These are phyloP conservation scores for Molothrus ater DNA, from an alignment of 2,797 vertebrate species.

Conservation along the genomic window DNA sequence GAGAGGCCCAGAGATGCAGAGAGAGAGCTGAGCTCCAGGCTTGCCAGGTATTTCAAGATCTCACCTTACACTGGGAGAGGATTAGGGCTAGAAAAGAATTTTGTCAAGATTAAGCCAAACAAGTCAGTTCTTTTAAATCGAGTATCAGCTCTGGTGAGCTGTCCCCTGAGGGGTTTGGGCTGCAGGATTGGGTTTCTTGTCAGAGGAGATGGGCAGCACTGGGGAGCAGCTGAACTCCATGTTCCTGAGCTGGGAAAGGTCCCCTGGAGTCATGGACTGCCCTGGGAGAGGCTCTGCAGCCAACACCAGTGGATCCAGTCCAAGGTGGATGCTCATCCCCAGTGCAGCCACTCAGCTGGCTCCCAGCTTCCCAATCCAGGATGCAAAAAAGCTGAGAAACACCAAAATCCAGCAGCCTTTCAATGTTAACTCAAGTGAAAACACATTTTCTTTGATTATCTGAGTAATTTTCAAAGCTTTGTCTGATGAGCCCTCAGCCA, in stretches of 20 bases:
- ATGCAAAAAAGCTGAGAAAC: background rate
- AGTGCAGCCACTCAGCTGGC: accelerated
- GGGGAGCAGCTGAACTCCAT: background rate
- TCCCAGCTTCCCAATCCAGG: background rate
- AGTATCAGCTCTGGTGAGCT: slow-evolving; percentile 17
- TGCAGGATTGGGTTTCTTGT: slow-evolving; percentile 31
- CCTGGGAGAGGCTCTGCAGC: background rate
- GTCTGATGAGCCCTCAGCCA: background rate
- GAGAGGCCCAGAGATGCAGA: slow-evolving; percentile 13
- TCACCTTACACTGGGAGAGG: slow-evolving; percentile 53
- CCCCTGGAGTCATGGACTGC: background rate
- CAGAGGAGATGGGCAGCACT: background rate
- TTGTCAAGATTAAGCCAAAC: slow-evolving; percentile 52
- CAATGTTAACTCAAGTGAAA: background rate
- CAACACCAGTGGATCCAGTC: background rate
- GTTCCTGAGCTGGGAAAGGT: background rate
- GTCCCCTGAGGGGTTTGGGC: slow-evolving; percentile 36
- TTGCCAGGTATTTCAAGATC: slow-evolving; percentile 45
- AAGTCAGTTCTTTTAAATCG: slow-evolving; percentile 26
- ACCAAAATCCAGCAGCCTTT: accelerated
- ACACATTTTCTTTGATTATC: background rate
- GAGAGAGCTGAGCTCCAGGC: background rate
- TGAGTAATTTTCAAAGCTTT: accelerated
- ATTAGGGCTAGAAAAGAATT: slow-evolving; percentile 55
- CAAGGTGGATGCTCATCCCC: background rate